A percentile compares a stretch with the other conserved stretches of the same genome.
phyloP scores from a whole-genome alignment of 2,888 invertebrate genomes.

The Eurois occulta region DNA sequence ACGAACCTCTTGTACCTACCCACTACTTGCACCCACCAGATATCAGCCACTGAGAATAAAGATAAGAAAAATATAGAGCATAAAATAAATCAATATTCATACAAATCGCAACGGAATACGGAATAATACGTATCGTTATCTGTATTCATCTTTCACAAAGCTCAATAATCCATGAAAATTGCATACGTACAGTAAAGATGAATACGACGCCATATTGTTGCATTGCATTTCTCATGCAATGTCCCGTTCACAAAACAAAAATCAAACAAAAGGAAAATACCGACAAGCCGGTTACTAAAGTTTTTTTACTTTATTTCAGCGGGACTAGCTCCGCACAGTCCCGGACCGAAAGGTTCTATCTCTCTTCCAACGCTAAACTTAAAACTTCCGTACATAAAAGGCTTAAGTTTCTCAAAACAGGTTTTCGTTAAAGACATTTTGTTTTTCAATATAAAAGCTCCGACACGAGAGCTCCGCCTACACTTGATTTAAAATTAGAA shows the following conservation, averaged over 20 bases:
- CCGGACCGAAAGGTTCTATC: constrained; percentile 84
- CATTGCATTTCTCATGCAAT: constrained; percentile 90
- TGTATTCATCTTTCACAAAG: constrained; percentile 62
- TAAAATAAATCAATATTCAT: constrained; percentile 36
- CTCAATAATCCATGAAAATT: constrained; percentile 77
- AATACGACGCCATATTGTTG: constrained; percentile 87
- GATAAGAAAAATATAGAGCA: constrained; percentile 22
- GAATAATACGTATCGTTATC: constrained; percentile 47
- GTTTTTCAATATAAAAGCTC: constrained; percentile 89
- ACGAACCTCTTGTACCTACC: constrained; percentile 63
- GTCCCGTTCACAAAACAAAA: constrained; percentile 89
- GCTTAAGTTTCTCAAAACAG: constrained; percentile 89
- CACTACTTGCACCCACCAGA: constrained; percentile 49
- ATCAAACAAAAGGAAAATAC: constrained; percentile 89
- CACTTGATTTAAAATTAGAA: constrained; percentile 91
- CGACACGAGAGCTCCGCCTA: constrained; percentile 89
- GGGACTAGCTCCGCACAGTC: constrained; percentile 74
- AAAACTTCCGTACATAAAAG: constrained; percentile 87
- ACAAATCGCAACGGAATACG: constrained; percentile 29
- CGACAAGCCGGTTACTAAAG: constrained; percentile 89
- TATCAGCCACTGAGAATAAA: constrained; percentile 16
- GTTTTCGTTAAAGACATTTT: constrained; percentile 90
- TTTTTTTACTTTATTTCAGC: constrained; percentile 89
- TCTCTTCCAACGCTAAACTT: constrained; percentile 82
- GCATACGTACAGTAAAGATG: constrained; percentile 75